Percentiles rank a stretch among this genome's conserved stretches.
These are phyloP conservation scores for Butorides virescens DNA, from an alignment of 2,113 vertebrate species.

Conservation along the genomic window DNA sequence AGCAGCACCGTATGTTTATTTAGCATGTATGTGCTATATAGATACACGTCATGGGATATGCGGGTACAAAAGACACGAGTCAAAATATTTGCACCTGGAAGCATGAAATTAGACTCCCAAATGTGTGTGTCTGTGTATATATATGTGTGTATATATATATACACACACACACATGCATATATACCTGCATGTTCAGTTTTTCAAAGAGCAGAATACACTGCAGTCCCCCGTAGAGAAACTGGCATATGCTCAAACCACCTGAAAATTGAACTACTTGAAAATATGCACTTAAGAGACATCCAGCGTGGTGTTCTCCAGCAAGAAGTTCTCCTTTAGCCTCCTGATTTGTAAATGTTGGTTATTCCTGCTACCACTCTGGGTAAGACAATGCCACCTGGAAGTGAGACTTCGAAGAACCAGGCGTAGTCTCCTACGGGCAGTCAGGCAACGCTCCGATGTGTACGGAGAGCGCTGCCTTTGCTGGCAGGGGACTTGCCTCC, in stretches of 20 bases:
- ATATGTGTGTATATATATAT: no score
- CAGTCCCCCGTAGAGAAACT: neutral
- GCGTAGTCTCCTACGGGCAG: neutral
- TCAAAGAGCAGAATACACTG: neutral
- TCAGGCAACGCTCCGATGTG: neutral
- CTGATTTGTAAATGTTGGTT: neutral
- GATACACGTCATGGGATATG: neutral
- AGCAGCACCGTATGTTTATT: neutral
- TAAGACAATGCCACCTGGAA: neutral
- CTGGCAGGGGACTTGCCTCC: neutral
- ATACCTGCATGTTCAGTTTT: neutral
- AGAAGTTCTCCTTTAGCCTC: neutral
- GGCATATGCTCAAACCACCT: neutral
- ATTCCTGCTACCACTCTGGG: neutral
- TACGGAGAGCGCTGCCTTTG: neutral
- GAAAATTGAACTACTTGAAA: neutral
- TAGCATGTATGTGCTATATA: neutral
- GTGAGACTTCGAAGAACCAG: neutral
- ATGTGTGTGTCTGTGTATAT: neutral
- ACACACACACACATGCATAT: neutral
- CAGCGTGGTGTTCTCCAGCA: neutral
- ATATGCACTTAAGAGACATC: neutral
- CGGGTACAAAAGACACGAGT: neutral
- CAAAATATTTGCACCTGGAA: constrained; percentile 42
- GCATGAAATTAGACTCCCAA: neutral